These are phyloP conservation scores for Eupithecia exiguata DNA, from an alignment of 2,888 invertebrate species.

Conservation along the genomic window DNA sequence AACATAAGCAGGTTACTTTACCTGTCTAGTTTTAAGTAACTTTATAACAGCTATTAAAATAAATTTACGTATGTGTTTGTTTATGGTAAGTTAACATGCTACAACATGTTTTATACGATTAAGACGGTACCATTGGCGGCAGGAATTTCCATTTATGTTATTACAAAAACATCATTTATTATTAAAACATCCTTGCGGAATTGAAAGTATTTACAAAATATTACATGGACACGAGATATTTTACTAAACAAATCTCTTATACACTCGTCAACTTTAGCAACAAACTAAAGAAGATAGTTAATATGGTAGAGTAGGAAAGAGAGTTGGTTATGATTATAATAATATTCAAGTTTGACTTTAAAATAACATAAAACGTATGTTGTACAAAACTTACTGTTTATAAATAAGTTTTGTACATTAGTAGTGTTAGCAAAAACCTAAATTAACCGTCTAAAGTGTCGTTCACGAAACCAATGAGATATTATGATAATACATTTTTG, in stretches of 20 bases:
- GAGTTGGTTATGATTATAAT: background rate
- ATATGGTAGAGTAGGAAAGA: background rate
- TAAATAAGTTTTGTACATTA: background rate
- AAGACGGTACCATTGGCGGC: background rate
- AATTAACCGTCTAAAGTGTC: conserved; percentile 16
- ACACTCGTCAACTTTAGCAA: background rate
- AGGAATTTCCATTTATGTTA: background rate
- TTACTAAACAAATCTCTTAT: background rate
- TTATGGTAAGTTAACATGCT: background rate
- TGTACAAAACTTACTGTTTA: no score
- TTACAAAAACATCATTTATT: background rate
- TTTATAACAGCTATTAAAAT: conserved; percentile 16
- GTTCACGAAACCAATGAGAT: conserved; percentile 32
- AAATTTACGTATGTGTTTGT: conserved; percentile 6
- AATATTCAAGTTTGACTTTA: background rate
- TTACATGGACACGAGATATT: background rate
- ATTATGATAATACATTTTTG: conserved; percentile 44
- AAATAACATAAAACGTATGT: no score
- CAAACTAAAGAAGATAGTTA: background rate
- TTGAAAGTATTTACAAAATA: background rate
- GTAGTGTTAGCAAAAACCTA: conserved; percentile 21
- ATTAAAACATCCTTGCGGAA: background rate
- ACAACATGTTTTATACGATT: background rate
- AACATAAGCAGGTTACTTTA: conserved; percentile 26
- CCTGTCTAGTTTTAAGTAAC: conserved; percentile 24